phyloP scores from a whole-genome alignment of 2,113 vertebrate species.

The Sceloporus tristichus region DNA sequence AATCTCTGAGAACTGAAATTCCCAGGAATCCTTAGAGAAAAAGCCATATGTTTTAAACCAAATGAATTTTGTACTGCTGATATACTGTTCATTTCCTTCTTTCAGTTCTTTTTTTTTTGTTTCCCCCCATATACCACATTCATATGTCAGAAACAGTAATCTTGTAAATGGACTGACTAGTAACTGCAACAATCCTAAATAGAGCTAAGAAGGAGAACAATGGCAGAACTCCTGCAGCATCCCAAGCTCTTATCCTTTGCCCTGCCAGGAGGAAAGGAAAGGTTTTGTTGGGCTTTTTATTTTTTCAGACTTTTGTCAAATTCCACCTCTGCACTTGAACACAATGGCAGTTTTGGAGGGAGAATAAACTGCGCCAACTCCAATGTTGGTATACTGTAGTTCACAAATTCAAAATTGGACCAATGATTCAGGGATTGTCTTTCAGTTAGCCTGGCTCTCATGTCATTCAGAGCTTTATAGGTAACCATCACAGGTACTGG shows the following conservation, averaged over 20 bases:
- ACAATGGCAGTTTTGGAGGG: no score
- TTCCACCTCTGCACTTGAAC: no score
- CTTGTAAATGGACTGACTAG: not conserved
- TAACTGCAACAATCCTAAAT: not conserved
- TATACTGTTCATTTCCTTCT: not conserved
- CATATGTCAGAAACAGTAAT: not conserved
- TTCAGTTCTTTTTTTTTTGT: not conserved
- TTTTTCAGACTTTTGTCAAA: no score
- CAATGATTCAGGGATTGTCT: no score
- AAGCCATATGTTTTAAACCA: not conserved
- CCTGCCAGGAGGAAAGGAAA: no score
- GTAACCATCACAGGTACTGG: no score
- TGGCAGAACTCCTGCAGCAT: not conserved
- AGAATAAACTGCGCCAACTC: no score
- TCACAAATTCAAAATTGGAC: no score
- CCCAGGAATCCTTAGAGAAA: not conserved
- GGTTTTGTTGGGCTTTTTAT: no score
- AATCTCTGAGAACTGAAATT: not conserved
- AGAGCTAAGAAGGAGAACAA: not conserved
- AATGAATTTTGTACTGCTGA: not conserved
- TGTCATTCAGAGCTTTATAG: not conserved
- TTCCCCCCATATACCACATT: not conserved
- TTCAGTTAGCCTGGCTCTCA: no score
- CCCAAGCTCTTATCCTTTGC: not conserved
- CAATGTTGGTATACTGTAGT: no score